phyloP scores from a whole-genome alignment of 2,797 vertebrate genomes.

The Pangasius sanitwongsei region DNA sequence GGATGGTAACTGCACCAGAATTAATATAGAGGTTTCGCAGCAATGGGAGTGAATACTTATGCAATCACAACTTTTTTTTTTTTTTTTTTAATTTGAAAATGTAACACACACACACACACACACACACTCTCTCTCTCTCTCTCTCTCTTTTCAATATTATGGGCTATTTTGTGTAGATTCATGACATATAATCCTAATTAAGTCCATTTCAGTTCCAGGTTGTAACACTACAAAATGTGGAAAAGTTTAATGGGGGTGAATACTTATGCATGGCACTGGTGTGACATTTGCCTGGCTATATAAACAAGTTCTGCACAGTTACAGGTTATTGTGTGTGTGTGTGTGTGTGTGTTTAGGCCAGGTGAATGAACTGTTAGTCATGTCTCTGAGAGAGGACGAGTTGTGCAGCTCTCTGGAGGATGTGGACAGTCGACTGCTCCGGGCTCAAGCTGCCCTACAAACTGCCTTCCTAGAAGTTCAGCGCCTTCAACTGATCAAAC shows the following conservation, averaged over 20 bases:
- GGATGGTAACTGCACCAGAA: background rate
- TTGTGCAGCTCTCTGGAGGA: constrained; percentile 81
- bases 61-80: no score
- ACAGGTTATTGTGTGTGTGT: background rate
- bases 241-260: background rate
- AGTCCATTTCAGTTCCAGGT: background rate
- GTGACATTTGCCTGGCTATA: background rate
- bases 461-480: constrained; percentile 87
- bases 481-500: constrained; percentile 81
- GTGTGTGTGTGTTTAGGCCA: constrained; percentile 59
- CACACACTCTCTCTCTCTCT: no score
- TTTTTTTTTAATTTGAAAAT: no score
- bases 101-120: no score
- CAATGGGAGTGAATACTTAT: no score
- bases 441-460: constrained; percentile 82
- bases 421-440: constrained; percentile 81
- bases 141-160: background rate
- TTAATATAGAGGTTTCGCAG: no score
- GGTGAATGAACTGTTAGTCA: constrained; percentile 84
- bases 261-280: background rate
- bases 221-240: background rate
- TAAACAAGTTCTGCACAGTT: background rate
- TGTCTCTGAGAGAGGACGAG: constrained; percentile 90
- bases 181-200: background rate
- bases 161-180: background rate